Conservation (phyloP, 2,113 vertebrate genomes). For the Halichoeres trimaculatus region DNA sequence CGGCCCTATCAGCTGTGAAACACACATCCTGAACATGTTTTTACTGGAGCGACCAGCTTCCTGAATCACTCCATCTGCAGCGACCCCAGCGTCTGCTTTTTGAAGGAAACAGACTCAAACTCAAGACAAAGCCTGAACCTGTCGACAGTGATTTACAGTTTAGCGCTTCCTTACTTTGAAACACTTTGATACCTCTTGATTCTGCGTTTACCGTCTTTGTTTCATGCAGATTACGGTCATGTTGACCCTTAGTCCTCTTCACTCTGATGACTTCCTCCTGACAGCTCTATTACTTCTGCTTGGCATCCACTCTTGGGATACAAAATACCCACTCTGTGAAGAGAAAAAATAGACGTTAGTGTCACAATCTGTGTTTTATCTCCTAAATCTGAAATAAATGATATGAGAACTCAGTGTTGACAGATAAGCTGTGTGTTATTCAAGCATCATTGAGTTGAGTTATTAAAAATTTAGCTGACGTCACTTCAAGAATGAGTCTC, state of each 20-base stretch:
- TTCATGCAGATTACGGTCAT: slow-evolving; percentile 4
- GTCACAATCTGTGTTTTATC: neutral
- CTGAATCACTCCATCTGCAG: slow-evolving; percentile 44
- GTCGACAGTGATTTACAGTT: neutral
- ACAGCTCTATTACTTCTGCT: slow-evolving; percentile 48
- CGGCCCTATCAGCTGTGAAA: slow-evolving; percentile 26
- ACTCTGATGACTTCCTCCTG: slow-evolving; percentile 59
- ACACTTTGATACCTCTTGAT: neutral
- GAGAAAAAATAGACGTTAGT: neutral
- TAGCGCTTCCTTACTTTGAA: slow-evolving; percentile 19
- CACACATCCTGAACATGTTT: slow-evolving; percentile 68
- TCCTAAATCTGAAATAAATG: neutral
- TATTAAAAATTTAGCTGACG: neutral
- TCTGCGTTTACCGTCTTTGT: neutral
- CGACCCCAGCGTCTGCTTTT: slow-evolving; percentile 9
- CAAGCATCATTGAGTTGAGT: neutral
- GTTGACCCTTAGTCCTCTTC: slow-evolving; percentile 47
- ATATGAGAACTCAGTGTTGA: neutral
- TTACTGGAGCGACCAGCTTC: slow-evolving; percentile 61
- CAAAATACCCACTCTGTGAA: neutral
- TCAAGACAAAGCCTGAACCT: neutral
- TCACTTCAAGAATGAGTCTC: neutral
- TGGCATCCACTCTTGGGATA: neutral
- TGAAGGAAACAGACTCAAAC: neutral
- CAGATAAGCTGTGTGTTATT: neutral